Conservation (phyloP, 2,888 invertebrate species). For the Volucella inflata region DNA sequence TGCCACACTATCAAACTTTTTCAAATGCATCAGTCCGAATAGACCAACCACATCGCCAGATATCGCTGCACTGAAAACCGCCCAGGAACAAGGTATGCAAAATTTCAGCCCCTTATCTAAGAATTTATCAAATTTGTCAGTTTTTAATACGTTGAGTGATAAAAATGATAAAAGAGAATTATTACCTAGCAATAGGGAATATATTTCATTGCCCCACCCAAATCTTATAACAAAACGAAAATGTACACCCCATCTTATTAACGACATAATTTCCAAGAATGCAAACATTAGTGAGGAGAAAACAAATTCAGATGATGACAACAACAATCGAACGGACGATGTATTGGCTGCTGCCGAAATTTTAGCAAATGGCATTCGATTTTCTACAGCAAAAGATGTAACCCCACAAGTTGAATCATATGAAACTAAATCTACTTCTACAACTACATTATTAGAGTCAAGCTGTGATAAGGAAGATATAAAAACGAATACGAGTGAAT, state of each 20-base stretch:
- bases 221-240: constrained; percentile 45
- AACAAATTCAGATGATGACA: constrained; percentile 40
- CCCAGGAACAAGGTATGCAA: constrained; percentile 71
- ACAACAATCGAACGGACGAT: constrained; percentile 38
- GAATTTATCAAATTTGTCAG: constrained; percentile 69
- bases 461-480: not conserved
- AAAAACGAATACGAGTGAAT: not conserved
- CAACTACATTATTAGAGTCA: not conserved
- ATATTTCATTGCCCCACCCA: constrained; percentile 75
- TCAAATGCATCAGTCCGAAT: constrained; percentile 20
- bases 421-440: not conserved
- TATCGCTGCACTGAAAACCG: constrained; percentile 49
- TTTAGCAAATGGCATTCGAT: constrained; percentile 53
- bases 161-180: constrained; percentile 43
- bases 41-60: not conserved
- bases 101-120: constrained; percentile 66
- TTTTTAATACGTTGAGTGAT: constrained; percentile 64
- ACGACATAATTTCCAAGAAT: constrained; percentile 51
- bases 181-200: constrained; percentile 60
- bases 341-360: constrained; percentile 60
- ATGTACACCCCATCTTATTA: constrained; percentile 63
- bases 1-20: not conserved
- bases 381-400: not conserved
- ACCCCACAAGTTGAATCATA: not conserved
- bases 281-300: constrained; percentile 51